phyloP scores from a whole-genome alignment of 2,797 vertebrate genomes.

The Myioborus miniatus region DNA sequence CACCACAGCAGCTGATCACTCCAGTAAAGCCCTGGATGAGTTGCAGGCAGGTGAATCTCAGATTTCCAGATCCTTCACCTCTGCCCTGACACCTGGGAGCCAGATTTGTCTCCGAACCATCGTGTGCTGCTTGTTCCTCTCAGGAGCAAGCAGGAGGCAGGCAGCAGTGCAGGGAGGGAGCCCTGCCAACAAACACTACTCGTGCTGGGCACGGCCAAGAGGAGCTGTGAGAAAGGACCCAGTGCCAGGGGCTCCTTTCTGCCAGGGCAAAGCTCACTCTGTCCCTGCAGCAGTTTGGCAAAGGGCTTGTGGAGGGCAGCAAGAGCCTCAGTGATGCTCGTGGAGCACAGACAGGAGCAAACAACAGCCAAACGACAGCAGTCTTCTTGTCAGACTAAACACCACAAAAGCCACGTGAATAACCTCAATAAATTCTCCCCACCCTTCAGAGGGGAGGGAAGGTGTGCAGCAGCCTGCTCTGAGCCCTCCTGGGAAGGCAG shows the following conservation, averaged over 20 bases:
- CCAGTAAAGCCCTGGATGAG: background rate
- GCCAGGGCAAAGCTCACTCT: background rate
- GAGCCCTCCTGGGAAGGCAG: background rate
- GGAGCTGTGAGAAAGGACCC: background rate
- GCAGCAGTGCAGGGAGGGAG: background rate
- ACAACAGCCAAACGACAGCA: background rate
- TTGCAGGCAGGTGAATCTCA: background rate
- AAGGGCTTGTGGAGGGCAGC: background rate
- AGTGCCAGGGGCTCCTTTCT: background rate
- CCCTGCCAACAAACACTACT: background rate
- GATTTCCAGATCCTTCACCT: background rate
- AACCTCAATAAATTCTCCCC: background rate
- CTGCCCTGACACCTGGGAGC: background rate
- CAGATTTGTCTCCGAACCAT: rapidly evolving
- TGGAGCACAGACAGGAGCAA: background rate
- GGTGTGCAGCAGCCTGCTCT: background rate
- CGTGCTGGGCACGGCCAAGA: rapidly evolving
- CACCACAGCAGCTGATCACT: background rate
- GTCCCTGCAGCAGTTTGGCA: background rate
- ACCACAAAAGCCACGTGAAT: background rate
- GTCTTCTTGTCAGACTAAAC: background rate
- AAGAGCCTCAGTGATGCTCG: rapidly evolving
- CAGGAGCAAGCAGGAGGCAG: background rate
- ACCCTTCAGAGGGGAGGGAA: background rate
- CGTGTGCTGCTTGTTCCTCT: background rate